phyloP scores from a whole-genome alignment of 2,888 invertebrate species.

The Scrobipalpa costella region DNA sequence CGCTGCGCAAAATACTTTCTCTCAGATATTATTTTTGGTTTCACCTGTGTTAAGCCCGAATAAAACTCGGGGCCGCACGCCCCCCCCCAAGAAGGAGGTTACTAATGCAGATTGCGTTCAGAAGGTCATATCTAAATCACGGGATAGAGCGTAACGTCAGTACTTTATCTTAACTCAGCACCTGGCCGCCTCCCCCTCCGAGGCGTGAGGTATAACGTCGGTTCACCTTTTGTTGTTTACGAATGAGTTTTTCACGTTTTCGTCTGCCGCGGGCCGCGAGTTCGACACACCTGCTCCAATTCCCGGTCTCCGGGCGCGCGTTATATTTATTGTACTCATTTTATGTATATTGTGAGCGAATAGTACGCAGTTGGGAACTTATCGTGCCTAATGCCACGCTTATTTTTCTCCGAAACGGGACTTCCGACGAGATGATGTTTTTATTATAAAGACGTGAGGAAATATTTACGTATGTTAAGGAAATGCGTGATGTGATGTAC shows the following conservation, averaged over 20 bases:
- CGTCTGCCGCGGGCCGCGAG: slow-evolving; percentile 57
- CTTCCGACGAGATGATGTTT: slow-evolving; percentile 66
- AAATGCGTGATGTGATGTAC: slow-evolving; percentile 57
- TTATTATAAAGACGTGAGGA: slow-evolving; percentile 74
- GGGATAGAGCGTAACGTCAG: slow-evolving; percentile 68
- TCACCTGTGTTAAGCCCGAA: slow-evolving; percentile 53
- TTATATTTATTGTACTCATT: slow-evolving; percentile 64
- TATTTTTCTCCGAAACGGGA: slow-evolving; percentile 52
- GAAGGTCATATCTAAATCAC: slow-evolving; percentile 77
- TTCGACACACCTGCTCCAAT: slow-evolving; percentile 70
- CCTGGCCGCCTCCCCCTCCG: slow-evolving; percentile 53
- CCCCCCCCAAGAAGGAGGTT: slow-evolving; percentile 47
- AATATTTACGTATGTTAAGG: slow-evolving; percentile 68
- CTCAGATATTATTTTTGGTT: slow-evolving; percentile 39
- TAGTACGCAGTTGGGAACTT: slow-evolving; percentile 68
- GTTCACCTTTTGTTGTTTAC: slow-evolving; percentile 73
- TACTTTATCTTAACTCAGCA: slow-evolving; percentile 73
- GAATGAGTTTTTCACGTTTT: slow-evolving; percentile 75
- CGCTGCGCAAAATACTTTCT: background rate
- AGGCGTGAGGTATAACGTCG: slow-evolving; percentile 61
- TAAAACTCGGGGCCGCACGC: slow-evolving; percentile 44
- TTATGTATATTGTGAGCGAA: slow-evolving; percentile 62
- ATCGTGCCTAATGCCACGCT: slow-evolving; percentile 67
- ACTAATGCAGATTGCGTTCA: slow-evolving; percentile 74
- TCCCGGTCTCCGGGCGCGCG: slow-evolving; percentile 40